Base-by-base conservation (phyloP, 2,113 vertebrate genomes). In the Suricata suricatta region DNA sequence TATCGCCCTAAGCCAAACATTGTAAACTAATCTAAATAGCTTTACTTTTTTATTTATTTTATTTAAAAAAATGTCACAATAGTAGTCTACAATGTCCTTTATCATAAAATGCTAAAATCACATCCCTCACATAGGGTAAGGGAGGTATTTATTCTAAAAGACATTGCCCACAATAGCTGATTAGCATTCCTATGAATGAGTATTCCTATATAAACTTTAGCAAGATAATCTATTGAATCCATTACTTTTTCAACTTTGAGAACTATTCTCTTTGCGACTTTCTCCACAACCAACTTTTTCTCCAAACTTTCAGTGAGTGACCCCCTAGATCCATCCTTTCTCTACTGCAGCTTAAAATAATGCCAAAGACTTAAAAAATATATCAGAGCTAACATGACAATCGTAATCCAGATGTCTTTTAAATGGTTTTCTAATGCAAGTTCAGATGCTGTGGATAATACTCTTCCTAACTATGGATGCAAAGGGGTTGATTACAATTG, bases 221-320 rank as follows among this genome's bases (percentile, higher is more conserved):
- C 82, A 94, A 97, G 94, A 97, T 47, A 95, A 95, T 86, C 21
- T 95, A 57, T 33, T 87, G 23, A 85, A 86, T 89, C 92, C 29
- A 88, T 97, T 50, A 44, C n/a, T 52, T 97, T 97, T 96, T 79
- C 17, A 10, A 47, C 19, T 76, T 95, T 95, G 77, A 88, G 79
- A 97, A 63, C 6, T 60, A 88, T 88, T 92, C 7, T 85, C 94
- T 95, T 97, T 89, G 35, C 66, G 96, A 85, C 72, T 96, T 96
- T 88, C 44, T 76, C 16, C 54, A 71, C 35, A 74, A 63, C 19
- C 69, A 64, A 95, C 69, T 93, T 96, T 82, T 60, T 21, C 17
- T 63, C 52, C 50, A 95, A 25, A 21, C 31, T 94, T 31, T 88
- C 14, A 38, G 35, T 27, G 33, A 44, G 29, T 27, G 33, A 84